Percentiles rank a stretch among this genome's conserved stretches.
Evolutionary conservation across 2,113 vertebrate species (phyloP).

Genomic region (Benitochromis conjunctus): DNA sequence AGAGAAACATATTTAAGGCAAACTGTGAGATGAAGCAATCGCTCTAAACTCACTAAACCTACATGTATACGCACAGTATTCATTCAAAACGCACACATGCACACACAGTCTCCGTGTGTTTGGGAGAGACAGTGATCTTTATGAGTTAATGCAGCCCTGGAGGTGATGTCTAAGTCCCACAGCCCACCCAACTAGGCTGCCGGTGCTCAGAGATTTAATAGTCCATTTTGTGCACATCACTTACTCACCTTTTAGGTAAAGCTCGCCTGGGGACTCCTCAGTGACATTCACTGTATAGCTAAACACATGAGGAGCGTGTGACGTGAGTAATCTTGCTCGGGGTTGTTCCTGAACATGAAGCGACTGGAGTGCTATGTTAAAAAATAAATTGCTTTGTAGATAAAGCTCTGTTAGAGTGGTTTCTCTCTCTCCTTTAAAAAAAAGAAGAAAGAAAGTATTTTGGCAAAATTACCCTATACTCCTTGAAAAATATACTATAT

Average conservation of each 20-base stretch:
- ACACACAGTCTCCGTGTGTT: slow-evolving; percentile 18
- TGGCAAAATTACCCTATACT: not conserved
- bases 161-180: slow-evolving; percentile 51
- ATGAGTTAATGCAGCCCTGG: slow-evolving; percentile 60
- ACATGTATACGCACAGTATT: not conserved
- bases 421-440: not conserved
- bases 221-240: slow-evolving; percentile 18
- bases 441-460: slow-evolving; percentile 14
- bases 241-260: not conserved
- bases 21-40: slow-evolving; percentile 15
- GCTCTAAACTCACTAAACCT: slow-evolving; percentile 14
- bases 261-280: slow-evolving; percentile 19
- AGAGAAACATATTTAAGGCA: slow-evolving; percentile 1
- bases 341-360: slow-evolving; percentile 2
- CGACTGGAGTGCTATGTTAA: not conserved
- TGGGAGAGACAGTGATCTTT: slow-evolving; percentile 61
- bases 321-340: slow-evolving; percentile 9
- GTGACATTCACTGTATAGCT: slow-evolving; percentile 12
- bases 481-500: not conserved
- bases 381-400: slow-evolving; percentile 38
- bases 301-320: not conserved
- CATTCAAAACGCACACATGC: not conserved
- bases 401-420: not conserved
- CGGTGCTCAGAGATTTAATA: slow-evolving; percentile 29
- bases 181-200: slow-evolving; percentile 60